Conservation (phyloP, 2,113 vertebrate species). For the Syngnathoides biaculeatus region DNA sequence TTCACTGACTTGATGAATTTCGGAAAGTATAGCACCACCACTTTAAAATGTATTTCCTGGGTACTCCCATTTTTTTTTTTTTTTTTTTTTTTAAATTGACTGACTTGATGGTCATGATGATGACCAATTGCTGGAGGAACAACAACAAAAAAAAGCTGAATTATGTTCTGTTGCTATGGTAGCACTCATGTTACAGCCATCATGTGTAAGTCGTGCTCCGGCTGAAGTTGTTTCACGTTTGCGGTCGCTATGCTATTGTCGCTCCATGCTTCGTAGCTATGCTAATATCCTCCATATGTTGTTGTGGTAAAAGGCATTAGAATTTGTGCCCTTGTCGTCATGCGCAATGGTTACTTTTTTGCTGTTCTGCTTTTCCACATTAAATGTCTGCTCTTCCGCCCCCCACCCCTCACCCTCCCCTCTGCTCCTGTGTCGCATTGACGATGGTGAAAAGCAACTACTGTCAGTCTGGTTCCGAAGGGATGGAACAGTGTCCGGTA, state of each 20-base stretch:
- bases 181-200: slow-evolving; percentile 17
- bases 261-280: slow-evolving; percentile 21
- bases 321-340: slow-evolving; percentile 9
- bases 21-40: neutral
- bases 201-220: slow-evolving; percentile 24
- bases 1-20: slow-evolving; percentile 2
- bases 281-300: neutral
- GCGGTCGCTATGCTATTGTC: slow-evolving; percentile 15
- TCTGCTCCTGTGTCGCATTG: slow-evolving; percentile 27
- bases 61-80: neutral
- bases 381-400: slow-evolving; percentile 10
- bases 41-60: neutral
- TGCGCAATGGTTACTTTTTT: neutral
- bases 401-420: no score
- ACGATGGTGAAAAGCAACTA: neutral
- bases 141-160: slow-evolving; percentile 26
- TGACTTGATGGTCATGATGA: slow-evolving; percentile 10
- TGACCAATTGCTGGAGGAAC: slow-evolving; percentile 20
- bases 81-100: no score
- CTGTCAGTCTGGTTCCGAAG: slow-evolving; percentile 1
- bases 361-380: slow-evolving; percentile 18
- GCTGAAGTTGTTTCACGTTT: slow-evolving; percentile 45
- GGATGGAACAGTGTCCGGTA: neutral
- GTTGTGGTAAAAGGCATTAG: neutral
- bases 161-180: slow-evolving; percentile 34